Evolutionary conservation across 2,888 invertebrate species (phyloP), one percentile per base, ranked within the genome.

Genomic region (Tetramorium bicarinatum): DNA sequence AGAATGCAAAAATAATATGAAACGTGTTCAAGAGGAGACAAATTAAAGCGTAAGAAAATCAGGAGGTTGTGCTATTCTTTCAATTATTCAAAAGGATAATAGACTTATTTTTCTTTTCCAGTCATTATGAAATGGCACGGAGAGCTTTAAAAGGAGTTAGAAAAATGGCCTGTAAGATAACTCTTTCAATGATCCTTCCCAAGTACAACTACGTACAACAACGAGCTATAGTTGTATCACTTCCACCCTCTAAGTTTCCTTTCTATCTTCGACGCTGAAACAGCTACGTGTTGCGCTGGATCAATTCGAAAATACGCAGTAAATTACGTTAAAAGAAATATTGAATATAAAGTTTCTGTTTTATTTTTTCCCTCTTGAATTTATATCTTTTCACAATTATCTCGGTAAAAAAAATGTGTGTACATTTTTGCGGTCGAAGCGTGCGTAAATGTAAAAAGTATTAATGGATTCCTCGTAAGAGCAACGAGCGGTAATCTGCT

Each of bases 121-220:
- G 38, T 44, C 47, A 62, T 75, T 62, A 75, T 21, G 41, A 75
- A 61, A 75, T 75, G 18, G 62, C 4, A 41, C 6, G 61, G 1
- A 59, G 34, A 61, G 61, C 47, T 75, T 61, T 47, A 61, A 75
- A 75, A 61, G 29, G 21, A 34, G 29, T 49, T 75, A 75, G 47
- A 75, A 62, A 75, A 75, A 75, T 62, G n/a, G 15, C n/a, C 21
- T 62, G 47, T n/a, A 61, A 52, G n/a, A 41, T 61, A 29, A 75
- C 62, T 75, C 18, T 41, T 29, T 75, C 47, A 75, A 9, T 21
- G 15, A 75, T 47, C n/a, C n/a, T 44, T n/a, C n/a, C n/a, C 29
- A 44, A 13, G 18, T 59, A 44, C 41, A n/a, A n/a, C n/a, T n/a
- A n/a, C n/a, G n/a, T n/a, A n/a, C n/a, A n/a, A n/a, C n/a, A 72